phyloP scores from a whole-genome alignment of 2,888 invertebrate species.

The Chydorus sphaericus region DNA sequence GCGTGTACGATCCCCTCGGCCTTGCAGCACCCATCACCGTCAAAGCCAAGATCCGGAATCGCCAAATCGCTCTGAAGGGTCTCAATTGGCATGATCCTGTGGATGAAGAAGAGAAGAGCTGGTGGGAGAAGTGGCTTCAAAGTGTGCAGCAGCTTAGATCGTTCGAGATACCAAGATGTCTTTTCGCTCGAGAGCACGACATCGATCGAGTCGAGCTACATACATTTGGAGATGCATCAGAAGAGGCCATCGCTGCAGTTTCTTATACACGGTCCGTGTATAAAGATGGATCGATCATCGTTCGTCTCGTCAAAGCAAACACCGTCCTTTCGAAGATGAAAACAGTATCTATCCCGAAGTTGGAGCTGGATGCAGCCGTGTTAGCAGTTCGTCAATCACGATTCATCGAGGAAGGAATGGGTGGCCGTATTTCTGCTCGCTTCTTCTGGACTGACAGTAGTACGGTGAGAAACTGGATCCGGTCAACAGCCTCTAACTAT shows the following conservation, averaged over 20 bases:
- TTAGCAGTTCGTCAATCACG: neutral
- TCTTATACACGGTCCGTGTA: neutral
- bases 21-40: neutral
- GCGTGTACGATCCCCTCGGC: constrained; percentile 1
- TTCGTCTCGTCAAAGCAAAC: neutral
- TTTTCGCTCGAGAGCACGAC: neutral
- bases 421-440: neutral
- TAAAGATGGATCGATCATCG: neutral
- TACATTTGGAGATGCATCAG: neutral
- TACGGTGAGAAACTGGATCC: constrained; percentile 5
- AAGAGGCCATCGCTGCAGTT: constrained; percentile 1
- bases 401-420: neutral
- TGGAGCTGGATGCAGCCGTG: constrained; percentile 5
- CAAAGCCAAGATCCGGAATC: constrained; percentile 6
- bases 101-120: neutral
- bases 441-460: constrained; percentile 8
- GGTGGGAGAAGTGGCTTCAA: constrained; percentile 1
- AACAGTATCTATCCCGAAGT: neutral
- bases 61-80: neutral
- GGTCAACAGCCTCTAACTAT: neutral
- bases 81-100: constrained; percentile 2
- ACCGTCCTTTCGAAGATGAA: neutral
- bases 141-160: neutral
- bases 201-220: neutral
- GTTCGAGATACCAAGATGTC: neutral